Evolutionary conservation across 2,113 vertebrate genomes (phyloP).

Genomic region (Apus apus): DNA sequence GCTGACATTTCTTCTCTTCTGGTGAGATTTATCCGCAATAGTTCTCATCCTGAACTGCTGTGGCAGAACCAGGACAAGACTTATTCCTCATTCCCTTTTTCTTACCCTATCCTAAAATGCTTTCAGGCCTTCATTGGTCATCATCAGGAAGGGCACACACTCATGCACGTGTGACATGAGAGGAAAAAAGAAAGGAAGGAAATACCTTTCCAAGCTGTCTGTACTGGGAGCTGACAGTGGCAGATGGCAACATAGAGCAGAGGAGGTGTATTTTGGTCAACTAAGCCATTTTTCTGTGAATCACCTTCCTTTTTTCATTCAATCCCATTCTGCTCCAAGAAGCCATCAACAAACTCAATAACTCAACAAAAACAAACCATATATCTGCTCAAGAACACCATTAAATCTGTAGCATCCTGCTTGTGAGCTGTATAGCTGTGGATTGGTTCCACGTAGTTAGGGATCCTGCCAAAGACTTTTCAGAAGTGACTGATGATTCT

Average conservation of each 20-base stretch:
- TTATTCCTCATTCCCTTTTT: neutral
- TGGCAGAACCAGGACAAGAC: neutral
- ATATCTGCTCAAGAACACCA: constrained; percentile 53
- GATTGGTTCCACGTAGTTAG: constrained; percentile 59
- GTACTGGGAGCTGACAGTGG: neutral
- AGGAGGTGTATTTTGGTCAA: constrained; percentile 37
- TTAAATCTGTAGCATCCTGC: constrained; percentile 59
- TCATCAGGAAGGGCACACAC: neutral
- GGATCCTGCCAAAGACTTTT: constrained; percentile 59
- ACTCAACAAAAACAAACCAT: constrained; percentile 67
- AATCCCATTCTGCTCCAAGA: constrained; percentile 56
- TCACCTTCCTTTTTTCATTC: constrained; percentile 66
- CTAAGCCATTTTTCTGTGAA: constrained; percentile 50
- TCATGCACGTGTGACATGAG: neutral
- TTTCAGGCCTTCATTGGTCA: neutral
- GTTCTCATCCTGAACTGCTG: neutral
- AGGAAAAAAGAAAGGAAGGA: neutral
- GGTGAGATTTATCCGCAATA: neutral
- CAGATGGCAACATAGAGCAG: neutral
- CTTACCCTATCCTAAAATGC: neutral
- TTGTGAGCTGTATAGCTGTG: constrained; percentile 44
- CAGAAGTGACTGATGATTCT: constrained; percentile 63
- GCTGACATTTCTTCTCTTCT: neutral
- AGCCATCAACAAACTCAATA: constrained; percentile 64
- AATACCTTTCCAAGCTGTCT: neutral